These are phyloP conservation scores for Timandra comae DNA, from an alignment of 2,888 invertebrate species.

Conservation along the genomic window DNA sequence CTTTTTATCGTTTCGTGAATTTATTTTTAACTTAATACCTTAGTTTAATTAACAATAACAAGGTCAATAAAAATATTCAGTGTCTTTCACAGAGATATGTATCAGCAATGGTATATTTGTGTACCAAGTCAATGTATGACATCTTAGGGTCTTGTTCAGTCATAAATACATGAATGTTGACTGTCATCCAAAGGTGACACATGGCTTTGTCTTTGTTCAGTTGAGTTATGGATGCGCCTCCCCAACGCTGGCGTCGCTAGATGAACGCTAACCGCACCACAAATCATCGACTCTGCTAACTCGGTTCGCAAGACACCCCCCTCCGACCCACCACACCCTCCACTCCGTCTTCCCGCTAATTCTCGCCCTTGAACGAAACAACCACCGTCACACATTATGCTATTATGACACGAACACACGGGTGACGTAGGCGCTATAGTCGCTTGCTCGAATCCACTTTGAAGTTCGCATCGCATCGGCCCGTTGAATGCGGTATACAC, in stretches of 20 bases:
- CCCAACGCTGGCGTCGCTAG: slow-evolving; percentile 39
- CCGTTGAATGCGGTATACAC: slow-evolving; percentile 46
- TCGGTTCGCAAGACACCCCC: slow-evolving; percentile 46
- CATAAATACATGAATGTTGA: slow-evolving; percentile 28
- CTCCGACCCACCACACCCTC: slow-evolving; percentile 26
- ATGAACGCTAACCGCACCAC: slow-evolving; percentile 60
- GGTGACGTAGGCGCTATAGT: slow-evolving; percentile 44
- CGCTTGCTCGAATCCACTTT: slow-evolving; percentile 32
- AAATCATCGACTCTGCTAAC: slow-evolving; percentile 60
- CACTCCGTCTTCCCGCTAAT: slow-evolving; percentile 44
- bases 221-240: slow-evolving; percentile 48
- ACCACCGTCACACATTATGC: slow-evolving; percentile 30
- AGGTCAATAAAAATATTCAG: too few species aligned
- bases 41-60: too few species aligned
- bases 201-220: slow-evolving; percentile 48
- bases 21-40: too few species aligned
- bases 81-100: too few species aligned
- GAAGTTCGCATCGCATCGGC: slow-evolving; percentile 28
- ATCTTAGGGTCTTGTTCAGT: slow-evolving; percentile 8
- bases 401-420: slow-evolving; percentile 44
- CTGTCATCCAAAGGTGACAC: slow-evolving; percentile 34
- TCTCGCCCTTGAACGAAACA: slow-evolving; percentile 48
- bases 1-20: too few species aligned
- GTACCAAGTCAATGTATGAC: slow-evolving; percentile 18
- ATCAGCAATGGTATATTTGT: too few species aligned